Percentiles rank a stretch among this genome's conserved stretches.
phyloP scores from a whole-genome alignment of 2,797 vertebrate species.

The Hippoglossus hippoglossus region DNA sequence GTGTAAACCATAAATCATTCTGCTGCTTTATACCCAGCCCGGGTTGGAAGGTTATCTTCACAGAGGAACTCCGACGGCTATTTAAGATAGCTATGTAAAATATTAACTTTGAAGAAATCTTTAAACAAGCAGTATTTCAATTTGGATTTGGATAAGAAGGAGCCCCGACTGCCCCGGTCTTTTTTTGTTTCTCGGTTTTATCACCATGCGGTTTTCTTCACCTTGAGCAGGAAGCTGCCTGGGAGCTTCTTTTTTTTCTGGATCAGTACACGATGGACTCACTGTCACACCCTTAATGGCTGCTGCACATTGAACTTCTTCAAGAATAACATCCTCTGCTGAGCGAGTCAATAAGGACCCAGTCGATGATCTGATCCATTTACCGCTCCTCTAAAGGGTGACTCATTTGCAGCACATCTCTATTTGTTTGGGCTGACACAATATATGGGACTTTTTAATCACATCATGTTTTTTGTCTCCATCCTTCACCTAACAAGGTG shows the following conservation, averaged over 20 bases:
- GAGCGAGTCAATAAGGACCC: not conserved
- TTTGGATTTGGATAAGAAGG: not conserved
- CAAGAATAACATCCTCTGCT: slow-evolving; percentile 33
- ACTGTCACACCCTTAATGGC: slow-evolving; percentile 25
- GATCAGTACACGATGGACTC: slow-evolving; percentile 22
- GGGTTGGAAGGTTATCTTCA: slow-evolving; percentile 37
- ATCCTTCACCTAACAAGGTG: not conserved
- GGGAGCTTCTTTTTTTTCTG: not conserved
- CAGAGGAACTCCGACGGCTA: slow-evolving; percentile 10
- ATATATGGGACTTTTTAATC: not conserved
- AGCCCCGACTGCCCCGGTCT: not conserved
- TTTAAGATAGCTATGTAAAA: slow-evolving; percentile 3
- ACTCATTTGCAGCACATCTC: slow-evolving; percentile 14
- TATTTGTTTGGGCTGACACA: not conserved
- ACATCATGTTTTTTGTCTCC: too few species aligned
- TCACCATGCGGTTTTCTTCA: not conserved
- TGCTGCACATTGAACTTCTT: slow-evolving; percentile 18
- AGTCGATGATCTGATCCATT: slow-evolving; percentile 21
- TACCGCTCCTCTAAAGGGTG: slow-evolving; percentile 2
- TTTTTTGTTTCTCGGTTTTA: too few species aligned
- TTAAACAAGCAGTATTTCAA: slow-evolving; percentile 8
- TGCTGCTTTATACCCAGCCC: slow-evolving; percentile 4
- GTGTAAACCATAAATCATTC: slow-evolving; percentile 58
- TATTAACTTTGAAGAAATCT: slow-evolving; percentile 12
- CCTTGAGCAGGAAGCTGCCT: slow-evolving; percentile 2